Conservation (phyloP, 2,113 vertebrate genomes). For the Eublepharis macularius region DNA sequence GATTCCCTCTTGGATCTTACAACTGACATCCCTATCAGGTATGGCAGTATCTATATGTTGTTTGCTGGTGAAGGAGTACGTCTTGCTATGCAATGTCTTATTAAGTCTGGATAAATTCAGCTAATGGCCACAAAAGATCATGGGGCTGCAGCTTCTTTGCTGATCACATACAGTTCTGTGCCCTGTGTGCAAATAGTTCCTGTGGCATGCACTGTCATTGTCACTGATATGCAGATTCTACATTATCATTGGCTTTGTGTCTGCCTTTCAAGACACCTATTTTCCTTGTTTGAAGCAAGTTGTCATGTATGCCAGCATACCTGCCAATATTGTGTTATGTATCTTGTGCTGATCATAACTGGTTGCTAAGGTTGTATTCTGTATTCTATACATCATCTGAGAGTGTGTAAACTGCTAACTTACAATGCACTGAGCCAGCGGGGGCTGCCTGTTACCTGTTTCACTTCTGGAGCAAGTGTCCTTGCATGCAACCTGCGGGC, state of each 20-base stretch:
- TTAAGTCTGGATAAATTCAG: neutral
- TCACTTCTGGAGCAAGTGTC: no score
- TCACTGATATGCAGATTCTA: neutral
- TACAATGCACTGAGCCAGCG: no score
- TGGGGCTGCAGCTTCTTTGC: neutral
- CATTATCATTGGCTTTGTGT: neutral
- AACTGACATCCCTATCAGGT: neutral
- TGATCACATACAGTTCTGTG: neutral
- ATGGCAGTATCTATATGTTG: neutral
- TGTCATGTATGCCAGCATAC: no score
- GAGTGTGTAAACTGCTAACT: no score
- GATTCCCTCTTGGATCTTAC: neutral
- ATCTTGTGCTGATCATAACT: no score
- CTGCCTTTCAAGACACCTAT: neutral
- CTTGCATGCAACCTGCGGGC: no score
- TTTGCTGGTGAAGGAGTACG: neutral
- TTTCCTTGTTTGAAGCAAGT: neutral
- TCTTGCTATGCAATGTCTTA: neutral
- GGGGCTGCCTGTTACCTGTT: no score
- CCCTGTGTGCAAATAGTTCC: neutral
- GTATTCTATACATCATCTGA: no score
- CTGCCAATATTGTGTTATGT: no score
- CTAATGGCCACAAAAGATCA: neutral
- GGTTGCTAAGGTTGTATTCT: no score
- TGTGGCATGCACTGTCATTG: neutral